These are phyloP conservation scores for Cataglyphis albicans DNA, from an alignment of 2,888 invertebrate species.

Conservation along the genomic window DNA sequence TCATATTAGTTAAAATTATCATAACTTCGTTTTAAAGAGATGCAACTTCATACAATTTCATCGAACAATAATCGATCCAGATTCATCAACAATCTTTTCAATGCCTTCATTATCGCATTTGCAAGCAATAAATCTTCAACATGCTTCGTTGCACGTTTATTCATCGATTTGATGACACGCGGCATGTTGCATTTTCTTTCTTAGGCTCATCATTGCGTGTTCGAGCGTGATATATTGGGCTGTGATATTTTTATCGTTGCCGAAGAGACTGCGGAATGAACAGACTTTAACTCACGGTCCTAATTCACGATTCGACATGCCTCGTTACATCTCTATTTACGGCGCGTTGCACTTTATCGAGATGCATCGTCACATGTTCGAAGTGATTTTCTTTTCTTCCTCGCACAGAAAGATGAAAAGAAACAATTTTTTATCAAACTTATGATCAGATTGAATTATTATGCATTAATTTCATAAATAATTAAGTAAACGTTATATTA, in stretches of 20 bases:
- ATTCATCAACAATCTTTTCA: constrained; percentile 8
- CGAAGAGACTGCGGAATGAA: neutral
- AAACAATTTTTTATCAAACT: constrained; percentile 23
- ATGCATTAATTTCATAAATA: constrained; percentile 5
- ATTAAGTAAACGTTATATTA: constrained; percentile 20
- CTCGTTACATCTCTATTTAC: constrained; percentile 39
- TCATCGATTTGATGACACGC: constrained; percentile 1
- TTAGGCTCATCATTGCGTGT: neutral
- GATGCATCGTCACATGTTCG: neutral
- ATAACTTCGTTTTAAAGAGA: neutral
- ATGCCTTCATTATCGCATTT: constrained; percentile 3
- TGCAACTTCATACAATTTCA: neutral
- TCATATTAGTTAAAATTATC: neutral
- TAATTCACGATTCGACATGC: constrained; percentile 13
- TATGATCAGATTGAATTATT: neutral
- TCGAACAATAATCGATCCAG: neutral
- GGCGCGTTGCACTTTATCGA: neutral
- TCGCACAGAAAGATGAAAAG: neutral
- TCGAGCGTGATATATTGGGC: constrained; percentile 31
- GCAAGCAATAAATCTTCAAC: constrained; percentile 7
- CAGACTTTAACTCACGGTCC: constrained; percentile 9
- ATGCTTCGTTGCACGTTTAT: constrained; percentile 28
- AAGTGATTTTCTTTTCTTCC: constrained; percentile 5
- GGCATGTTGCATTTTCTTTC: constrained; percentile 14
- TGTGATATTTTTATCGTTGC: constrained; percentile 27